phyloP scores from a whole-genome alignment of 1,140 invertebrate species.

The Papilio aristodemus region DNA sequence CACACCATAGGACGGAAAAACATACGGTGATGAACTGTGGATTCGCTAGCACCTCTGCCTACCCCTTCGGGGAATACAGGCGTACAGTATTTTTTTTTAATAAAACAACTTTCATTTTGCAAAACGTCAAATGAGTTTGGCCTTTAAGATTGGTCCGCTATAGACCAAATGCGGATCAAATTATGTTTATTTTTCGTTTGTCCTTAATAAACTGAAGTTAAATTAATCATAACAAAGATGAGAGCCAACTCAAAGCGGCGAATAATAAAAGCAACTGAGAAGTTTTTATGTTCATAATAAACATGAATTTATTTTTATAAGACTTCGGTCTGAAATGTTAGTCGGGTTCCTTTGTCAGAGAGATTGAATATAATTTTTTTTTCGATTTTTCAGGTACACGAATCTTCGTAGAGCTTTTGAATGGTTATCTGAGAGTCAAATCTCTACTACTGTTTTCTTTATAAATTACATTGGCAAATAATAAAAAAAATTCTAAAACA shows the following conservation, averaged over 20 bases:
- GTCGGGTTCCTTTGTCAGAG: not conserved
- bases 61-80: too few species aligned
- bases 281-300: conserved; percentile 11
- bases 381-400: not conserved
- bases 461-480: too few species aligned
- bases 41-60: too few species aligned
- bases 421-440: too few species aligned
- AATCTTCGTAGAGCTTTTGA: not conserved
- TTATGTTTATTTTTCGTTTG: not conserved
- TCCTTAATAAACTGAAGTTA: conserved; percentile 8
- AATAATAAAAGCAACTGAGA: conserved; percentile 3
- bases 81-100: too few species aligned
- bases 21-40: too few species aligned
- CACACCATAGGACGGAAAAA: too few species aligned
- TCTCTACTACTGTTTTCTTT: too few species aligned
- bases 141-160: not conserved
- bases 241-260: not conserved
- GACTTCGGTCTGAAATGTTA: not conserved
- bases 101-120: not conserved
- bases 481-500: too few species aligned
- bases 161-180: not conserved
- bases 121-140: not conserved
- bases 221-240: conserved; percentile 3
- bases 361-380: not conserved
- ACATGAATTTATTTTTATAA: conserved; percentile 10